A percentile compares a stretch with the other conserved stretches of the same genome.
Evolutionary conservation across 2,888 invertebrate species (phyloP).

Genomic region (Eurois occulta): DNA sequence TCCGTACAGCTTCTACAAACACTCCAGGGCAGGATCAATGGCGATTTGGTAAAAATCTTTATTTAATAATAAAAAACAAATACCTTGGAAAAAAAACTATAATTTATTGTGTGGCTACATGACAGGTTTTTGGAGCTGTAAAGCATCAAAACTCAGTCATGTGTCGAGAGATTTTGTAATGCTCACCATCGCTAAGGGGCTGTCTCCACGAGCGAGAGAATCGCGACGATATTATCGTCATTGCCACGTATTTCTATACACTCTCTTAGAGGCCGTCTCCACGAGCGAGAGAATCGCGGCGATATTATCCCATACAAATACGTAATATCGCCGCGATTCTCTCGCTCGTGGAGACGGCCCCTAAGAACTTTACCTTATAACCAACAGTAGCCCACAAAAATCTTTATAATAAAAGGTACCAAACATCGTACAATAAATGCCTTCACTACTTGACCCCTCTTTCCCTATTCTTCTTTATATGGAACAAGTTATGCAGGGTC

Average conservation of each 20-base stretch:
- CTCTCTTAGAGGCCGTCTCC: no score
- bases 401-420: background rate
- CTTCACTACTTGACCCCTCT: background rate
- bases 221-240: no score
- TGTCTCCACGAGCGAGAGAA: no score
- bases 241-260: no score
- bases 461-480: background rate
- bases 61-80: background rate
- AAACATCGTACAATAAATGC: background rate
- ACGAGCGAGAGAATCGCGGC: no score
- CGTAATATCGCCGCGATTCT: no score
- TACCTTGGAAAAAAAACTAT: background rate
- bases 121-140: background rate
- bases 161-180: background rate
- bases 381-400: background rate
- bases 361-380: background rate
- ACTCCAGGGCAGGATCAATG: constrained; percentile 74
- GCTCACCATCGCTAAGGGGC: background rate
- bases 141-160: background rate
- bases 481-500: background rate
- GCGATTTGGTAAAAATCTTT: constrained; percentile 79
- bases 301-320: no score
- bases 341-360: no score
- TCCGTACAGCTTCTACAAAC: constrained; percentile 76
- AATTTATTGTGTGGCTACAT: background rate